phyloP scores from a whole-genome alignment of 2,797 vertebrate species.

The Salmo trutta region DNA sequence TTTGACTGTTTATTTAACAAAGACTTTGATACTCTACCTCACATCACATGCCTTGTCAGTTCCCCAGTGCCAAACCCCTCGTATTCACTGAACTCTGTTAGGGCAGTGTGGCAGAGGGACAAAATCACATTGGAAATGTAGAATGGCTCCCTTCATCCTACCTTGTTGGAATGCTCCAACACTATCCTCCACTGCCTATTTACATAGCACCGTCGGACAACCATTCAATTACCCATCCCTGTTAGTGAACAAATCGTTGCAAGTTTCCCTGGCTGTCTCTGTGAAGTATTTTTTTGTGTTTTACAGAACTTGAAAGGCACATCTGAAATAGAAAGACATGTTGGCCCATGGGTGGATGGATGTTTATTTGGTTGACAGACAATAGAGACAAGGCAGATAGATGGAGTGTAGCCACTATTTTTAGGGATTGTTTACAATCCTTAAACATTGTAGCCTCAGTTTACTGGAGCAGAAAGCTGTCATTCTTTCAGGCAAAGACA shows the following conservation, averaged over 20 bases:
- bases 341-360: slow-evolving; percentile 48
- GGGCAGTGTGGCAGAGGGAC: not conserved
- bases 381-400: slow-evolving; percentile 48
- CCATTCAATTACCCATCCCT: slow-evolving; percentile 65
- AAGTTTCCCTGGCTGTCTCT: slow-evolving; percentile 54
- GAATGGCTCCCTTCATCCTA: not conserved
- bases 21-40: not conserved
- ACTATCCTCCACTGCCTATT: slow-evolving; percentile 18
- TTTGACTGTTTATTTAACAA: not conserved
- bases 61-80: not conserved
- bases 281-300: slow-evolving; percentile 59
- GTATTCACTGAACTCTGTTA: not conserved
- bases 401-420: slow-evolving; percentile 51
- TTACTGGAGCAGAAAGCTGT: slow-evolving; percentile 56
- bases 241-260: slow-evolving; percentile 70
- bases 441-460: slow-evolving; percentile 38
- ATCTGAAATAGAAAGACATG: slow-evolving; percentile 45
- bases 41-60: not conserved
- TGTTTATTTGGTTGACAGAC: slow-evolving; percentile 48
- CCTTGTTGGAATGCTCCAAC: not conserved
- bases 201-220: slow-evolving; percentile 17
- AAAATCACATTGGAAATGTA: not conserved
- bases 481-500: slow-evolving; percentile 58
- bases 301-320: slow-evolving; percentile 51
- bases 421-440: slow-evolving; percentile 54